Percentiles rank a stretch among this genome's conserved stretches.
phyloP scores from a whole-genome alignment of 1,140 invertebrate species.

The Drosophila lini region DNA sequence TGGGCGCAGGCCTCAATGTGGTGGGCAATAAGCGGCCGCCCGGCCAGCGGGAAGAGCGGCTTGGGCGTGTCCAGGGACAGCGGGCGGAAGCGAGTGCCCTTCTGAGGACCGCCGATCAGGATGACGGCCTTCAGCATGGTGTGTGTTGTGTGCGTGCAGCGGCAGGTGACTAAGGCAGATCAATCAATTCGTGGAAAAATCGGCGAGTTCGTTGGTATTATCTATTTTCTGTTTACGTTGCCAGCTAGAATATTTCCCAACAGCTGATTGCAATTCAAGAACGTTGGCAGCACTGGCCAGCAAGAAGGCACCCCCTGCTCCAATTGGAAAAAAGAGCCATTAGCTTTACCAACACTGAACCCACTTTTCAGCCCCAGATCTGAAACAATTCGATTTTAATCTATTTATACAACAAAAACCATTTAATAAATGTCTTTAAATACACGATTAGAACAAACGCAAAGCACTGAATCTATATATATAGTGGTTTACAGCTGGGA shows the following conservation, averaged over 20 bases:
- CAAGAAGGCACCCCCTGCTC: background rate
- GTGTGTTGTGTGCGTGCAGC: conserved; percentile 25
- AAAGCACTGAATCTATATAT: conserved; percentile 28
- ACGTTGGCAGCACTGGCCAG: background rate
- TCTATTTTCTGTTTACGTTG: conserved; percentile 69
- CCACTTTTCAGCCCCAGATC: background rate
- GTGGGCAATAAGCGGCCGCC: conserved; percentile 97
- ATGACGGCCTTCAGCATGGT: conserved; percentile 91
- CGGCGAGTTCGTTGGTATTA: conserved; percentile 5
- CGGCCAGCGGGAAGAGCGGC: conserved; percentile 98
- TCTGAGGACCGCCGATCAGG: conserved; percentile 90
- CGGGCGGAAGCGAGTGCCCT: conserved; percentile 97
- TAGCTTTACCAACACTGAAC: conserved; percentile 5
- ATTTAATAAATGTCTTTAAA: conserved; percentile 47
- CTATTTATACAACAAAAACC: conserved; percentile 46
- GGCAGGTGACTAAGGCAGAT: conserved; percentile 51
- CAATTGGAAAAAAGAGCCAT: background rate
- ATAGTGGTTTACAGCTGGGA: conserved; percentile 14
- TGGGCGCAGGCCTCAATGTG: conserved; percentile 97
- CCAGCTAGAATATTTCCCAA: conserved; percentile 22
- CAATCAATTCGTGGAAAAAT: conserved; percentile 31
- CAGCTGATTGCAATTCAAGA: conserved; percentile 25
- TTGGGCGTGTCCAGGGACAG: conserved; percentile 98
- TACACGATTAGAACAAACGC: conserved; percentile 33
- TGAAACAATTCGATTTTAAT: conserved; percentile 2